phyloP scores from a whole-genome alignment of 2,888 invertebrate species.

The Drosophila borealis region DNA sequence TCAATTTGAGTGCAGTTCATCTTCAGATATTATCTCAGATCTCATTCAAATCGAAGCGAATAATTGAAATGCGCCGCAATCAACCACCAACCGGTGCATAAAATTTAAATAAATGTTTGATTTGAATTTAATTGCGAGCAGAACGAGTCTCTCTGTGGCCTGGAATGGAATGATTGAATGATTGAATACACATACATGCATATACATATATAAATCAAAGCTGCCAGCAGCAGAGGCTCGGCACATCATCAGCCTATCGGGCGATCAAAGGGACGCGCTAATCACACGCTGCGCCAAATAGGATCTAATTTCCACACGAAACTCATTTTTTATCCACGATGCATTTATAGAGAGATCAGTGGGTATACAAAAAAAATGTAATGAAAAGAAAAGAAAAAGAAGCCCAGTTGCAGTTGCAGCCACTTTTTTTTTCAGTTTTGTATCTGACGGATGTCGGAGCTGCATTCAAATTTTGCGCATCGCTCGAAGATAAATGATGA shows the following conservation, averaged over 20 bases:
- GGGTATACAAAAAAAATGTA: constrained; percentile 11
- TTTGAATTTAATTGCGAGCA: constrained; percentile 81
- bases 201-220: constrained; percentile 54
- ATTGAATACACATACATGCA: constrained; percentile 41
- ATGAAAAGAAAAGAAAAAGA: background rate
- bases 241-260: constrained; percentile 46
- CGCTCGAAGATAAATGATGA: constrained; percentile 77
- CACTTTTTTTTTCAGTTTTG: constrained; percentile 1
- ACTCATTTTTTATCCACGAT: constrained; percentile 58
- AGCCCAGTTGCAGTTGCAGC: constrained; percentile 28
- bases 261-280: constrained; percentile 77
- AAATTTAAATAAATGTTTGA: constrained; percentile 83
- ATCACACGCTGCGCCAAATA: constrained; percentile 81
- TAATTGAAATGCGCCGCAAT: constrained; percentile 65
- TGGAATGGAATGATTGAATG: constrained; percentile 18
- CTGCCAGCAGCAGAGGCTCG: constrained; percentile 38
- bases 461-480: constrained; percentile 81
- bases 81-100: constrained; percentile 78
- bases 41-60: background rate
- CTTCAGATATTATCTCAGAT: background rate
- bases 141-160: constrained; percentile 36
- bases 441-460: constrained; percentile 35
- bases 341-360: constrained; percentile 70
- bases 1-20: background rate
- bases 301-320: constrained; percentile 82